These are phyloP conservation scores for Neoniphon sammara DNA, from an alignment of 2,797 vertebrate species.

Conservation along the genomic window DNA sequence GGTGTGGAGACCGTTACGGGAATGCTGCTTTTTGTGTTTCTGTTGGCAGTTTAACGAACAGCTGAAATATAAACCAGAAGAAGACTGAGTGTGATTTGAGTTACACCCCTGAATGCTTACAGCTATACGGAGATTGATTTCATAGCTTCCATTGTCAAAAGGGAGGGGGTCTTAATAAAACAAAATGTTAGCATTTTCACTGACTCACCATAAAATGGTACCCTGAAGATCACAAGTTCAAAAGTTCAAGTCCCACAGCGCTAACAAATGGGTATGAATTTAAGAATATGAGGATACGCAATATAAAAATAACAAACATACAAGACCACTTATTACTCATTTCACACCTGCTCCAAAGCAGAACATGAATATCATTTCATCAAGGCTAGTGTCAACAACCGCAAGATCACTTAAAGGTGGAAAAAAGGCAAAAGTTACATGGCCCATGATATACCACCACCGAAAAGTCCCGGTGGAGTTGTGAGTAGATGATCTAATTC, in stretches of 20 bases:
- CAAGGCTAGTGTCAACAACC: slow-evolving; percentile 27
- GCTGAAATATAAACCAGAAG: slow-evolving; percentile 79
- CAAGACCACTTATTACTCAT: slow-evolving; percentile 3
- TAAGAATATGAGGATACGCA: slow-evolving; percentile 18
- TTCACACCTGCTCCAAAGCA: slow-evolving; percentile 27
- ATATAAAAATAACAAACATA: slow-evolving; percentile 32
- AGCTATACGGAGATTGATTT: slow-evolving; percentile 66
- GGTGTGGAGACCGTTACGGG: slow-evolving; percentile 68
- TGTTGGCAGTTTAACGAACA: slow-evolving; percentile 78
- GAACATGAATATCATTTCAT: slow-evolving; percentile 38
- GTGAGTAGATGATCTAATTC: slow-evolving; percentile 78
- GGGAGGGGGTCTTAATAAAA: slow-evolving; percentile 40
- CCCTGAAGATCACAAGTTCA: slow-evolving; percentile 14
- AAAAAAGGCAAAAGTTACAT: slow-evolving; percentile 50
- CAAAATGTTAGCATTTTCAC: slow-evolving; percentile 31
- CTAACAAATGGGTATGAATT: slow-evolving; percentile 3
- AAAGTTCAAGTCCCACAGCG: slow-evolving; percentile 21
- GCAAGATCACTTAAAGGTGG: slow-evolving; percentile 30
- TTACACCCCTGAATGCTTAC: slow-evolving; percentile 48
- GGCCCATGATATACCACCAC: slow-evolving; percentile 50
- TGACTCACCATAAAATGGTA: slow-evolving; percentile 28
- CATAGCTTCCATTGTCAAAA: slow-evolving; percentile 37
- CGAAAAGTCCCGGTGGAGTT: slow-evolving; percentile 51
- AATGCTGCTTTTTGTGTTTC: slow-evolving; percentile 74
- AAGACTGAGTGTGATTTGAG: slow-evolving; percentile 67